Evolutionary conservation across 53 echinoderm and acorn worm genomes (phyloP), one percentile per base, ranked within the genome.

Genomic region (Actinopyga echinites): DNA sequence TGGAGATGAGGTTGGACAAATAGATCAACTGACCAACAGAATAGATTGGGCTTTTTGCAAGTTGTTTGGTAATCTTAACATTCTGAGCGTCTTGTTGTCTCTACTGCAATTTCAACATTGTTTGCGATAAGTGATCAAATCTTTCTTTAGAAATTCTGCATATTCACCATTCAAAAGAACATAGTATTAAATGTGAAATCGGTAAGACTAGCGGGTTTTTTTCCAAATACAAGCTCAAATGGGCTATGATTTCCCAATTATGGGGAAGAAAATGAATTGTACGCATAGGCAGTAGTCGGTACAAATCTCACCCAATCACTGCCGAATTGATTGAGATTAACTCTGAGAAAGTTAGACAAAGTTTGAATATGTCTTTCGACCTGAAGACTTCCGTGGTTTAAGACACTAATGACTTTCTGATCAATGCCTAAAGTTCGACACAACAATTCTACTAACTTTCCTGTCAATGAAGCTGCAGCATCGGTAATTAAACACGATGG

Each of bases 311-410:
- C 89, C 89, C 85, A 89, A 80, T 89, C 89, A 19, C 52, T n/a
- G n/a, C n/a, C n/a, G n/a, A n/a, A n/a, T n/a, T n/a, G n/a, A n/a
- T n/a, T n/a, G n/a, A n/a, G n/a, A 57, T 2, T 80, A 84, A 68
- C 89, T 49, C 45, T 85, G 68, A 10, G 56, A 61, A 30, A 85
- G 85, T n/a, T n/a, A n/a, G n/a, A n/a, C n/a, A n/a, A n/a, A n/a
- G n/a, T n/a, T n/a, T n/a, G n/a, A n/a, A n/a, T n/a, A n/a, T n/a
- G n/a, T n/a, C n/a, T n/a, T n/a, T n/a, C n/a, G n/a, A n/a, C n/a
- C n/a, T n/a, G n/a, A 34, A 89, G 71, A 69, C 79, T 85, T 22
- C 89, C 89, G 35, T 89, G 85, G 64, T 89, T 89, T 42, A 33
- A 75, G 23, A 89, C 89, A 85, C 85, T 89, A 31, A 89, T 65